Evolutionary conservation across 2,888 invertebrate genomes (phyloP).

Genomic region (Brenthis ino): DNA sequence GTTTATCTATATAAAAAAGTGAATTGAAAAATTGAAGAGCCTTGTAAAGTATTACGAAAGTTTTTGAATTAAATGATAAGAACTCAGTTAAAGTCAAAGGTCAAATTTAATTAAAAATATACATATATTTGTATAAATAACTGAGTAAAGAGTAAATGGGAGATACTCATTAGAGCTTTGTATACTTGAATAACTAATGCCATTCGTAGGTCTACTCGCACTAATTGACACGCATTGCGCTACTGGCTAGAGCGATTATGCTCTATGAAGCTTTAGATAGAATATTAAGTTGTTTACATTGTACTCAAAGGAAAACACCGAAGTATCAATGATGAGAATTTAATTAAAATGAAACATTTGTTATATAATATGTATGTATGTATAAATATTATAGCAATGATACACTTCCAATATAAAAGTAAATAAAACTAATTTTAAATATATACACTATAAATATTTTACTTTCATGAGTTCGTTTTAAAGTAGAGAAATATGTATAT

Average conservation of each 20-base stretch:
- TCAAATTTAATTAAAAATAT: not conserved
- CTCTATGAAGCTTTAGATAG: constrained; percentile 9
- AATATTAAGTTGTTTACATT: constrained; percentile 17
- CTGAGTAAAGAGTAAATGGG: constrained; percentile 8
- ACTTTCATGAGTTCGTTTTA: too few species aligned
- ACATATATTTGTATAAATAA: not conserved
- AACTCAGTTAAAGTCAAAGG: not conserved
- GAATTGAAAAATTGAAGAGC: too few species aligned
- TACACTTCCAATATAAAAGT: too few species aligned
- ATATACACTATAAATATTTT: too few species aligned
- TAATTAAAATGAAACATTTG: not conserved
- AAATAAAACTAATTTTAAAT: too few species aligned
- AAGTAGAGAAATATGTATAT: too few species aligned
- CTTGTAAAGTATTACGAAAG: too few species aligned
- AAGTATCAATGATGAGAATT: constrained; percentile 3
- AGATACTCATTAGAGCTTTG: constrained; percentile 23
- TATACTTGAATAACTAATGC: constrained; percentile 14
- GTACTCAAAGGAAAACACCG: constrained; percentile 1
- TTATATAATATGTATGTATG: not conserved
- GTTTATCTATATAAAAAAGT: too few species aligned
- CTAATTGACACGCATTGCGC: constrained; percentile 24
- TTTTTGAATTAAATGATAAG: too few species aligned
- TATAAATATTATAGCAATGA: not conserved
- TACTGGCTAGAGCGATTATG: constrained; percentile 16
- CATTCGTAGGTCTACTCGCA: constrained; percentile 3